Evolutionary conservation across 2,113 vertebrate genomes (phyloP).

Genomic region (Camelus dromedarius): DNA sequence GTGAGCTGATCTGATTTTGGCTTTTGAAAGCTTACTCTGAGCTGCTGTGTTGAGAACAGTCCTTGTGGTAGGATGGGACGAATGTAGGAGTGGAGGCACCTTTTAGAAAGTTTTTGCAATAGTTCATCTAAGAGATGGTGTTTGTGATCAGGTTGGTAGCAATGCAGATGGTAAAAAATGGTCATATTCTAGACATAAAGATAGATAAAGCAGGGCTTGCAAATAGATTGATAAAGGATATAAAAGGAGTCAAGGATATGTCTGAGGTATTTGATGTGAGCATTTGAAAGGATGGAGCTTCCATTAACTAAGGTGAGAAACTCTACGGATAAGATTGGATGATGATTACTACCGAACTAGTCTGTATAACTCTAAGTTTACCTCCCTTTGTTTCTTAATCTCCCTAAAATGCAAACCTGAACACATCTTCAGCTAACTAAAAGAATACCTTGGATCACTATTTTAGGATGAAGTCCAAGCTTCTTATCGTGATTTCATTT

Average conservation of each 20-base stretch:
- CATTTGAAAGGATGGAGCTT: neutral
- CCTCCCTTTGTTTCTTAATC: neutral
- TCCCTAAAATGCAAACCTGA: neutral
- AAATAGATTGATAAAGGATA: neutral
- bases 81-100: neutral
- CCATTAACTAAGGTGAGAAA: neutral
- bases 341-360: neutral
- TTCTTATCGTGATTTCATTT: neutral
- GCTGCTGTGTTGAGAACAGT: neutral
- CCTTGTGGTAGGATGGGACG: neutral
- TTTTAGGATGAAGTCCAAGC: neutral
- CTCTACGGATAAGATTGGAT: neutral
- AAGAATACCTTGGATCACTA: neutral
- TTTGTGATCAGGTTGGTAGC: neutral
- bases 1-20: neutral
- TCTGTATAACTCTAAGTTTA: neutral
- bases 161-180: neutral
- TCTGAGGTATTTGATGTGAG: neutral
- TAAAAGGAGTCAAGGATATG: neutral
- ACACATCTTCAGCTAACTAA: neutral
- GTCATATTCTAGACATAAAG: neutral
- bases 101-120: neutral
- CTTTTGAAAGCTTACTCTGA: neutral
- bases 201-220: neutral
- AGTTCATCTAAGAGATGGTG: neutral